Evolutionary conservation across 2,888 invertebrate species (phyloP).

Genomic region (Selenia dentaria): DNA sequence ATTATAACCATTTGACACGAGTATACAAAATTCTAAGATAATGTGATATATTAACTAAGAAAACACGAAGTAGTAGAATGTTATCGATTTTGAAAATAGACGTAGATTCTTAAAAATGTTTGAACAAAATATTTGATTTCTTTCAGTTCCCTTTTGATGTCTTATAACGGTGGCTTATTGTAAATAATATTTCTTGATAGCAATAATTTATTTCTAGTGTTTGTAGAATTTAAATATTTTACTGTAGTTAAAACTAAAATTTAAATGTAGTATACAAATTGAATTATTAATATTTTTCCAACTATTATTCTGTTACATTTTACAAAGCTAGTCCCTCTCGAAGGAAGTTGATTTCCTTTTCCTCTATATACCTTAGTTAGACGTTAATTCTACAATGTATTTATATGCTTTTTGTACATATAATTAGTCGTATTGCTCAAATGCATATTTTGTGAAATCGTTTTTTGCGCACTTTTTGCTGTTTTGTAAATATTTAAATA

Average conservation of each 20-base stretch:
- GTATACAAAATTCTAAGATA: slow-evolving; percentile 79
- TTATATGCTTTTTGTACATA: slow-evolving; percentile 77
- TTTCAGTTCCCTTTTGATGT: slow-evolving; percentile 67
- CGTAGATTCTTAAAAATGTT: slow-evolving; percentile 33
- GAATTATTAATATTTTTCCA: background rate
- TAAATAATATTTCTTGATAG: slow-evolving; percentile 64
- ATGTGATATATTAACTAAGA: slow-evolving; percentile 76
- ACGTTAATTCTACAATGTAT: slow-evolving; percentile 42
- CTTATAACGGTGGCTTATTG: slow-evolving; percentile 56
- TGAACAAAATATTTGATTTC: slow-evolving; percentile 45
- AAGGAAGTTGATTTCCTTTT: slow-evolving; percentile 25
- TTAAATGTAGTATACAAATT: slow-evolving; percentile 21
- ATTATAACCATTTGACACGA: slow-evolving; percentile 32
- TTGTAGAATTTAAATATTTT: slow-evolving; percentile 46
- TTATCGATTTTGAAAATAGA: slow-evolving; percentile 48
- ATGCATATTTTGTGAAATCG: slow-evolving; percentile 83
- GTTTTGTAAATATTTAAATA: slow-evolving; percentile 68
- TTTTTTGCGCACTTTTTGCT: slow-evolving; percentile 84
- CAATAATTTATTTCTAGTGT: slow-evolving; percentile 65
- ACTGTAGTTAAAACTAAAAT: slow-evolving; percentile 38
- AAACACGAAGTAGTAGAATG: slow-evolving; percentile 55
- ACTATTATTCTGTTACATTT: slow-evolving; percentile 3
- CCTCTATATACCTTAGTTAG: slow-evolving; percentile 27
- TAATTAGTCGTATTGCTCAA: slow-evolving; percentile 81
- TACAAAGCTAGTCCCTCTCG: slow-evolving; percentile 22